Base-by-base conservation (phyloP, 2,888 invertebrate species). In the Amphipoea oculea region DNA sequence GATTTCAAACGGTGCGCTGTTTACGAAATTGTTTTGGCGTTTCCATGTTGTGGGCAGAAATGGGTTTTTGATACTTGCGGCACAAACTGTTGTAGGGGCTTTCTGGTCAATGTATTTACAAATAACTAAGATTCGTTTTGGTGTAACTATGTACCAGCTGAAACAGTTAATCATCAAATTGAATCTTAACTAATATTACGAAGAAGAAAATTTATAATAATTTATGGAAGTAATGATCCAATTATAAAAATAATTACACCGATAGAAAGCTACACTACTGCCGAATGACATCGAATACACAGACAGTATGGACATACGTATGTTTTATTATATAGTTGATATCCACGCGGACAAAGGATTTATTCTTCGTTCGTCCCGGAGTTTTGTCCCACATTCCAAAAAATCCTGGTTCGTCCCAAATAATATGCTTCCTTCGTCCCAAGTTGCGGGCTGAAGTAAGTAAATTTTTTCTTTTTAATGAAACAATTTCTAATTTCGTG, bases 1-100 rank as follows among this genome's bases (percentile, higher is more conserved):
- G 88, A 88, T 84, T 79, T 82, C 70, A 82, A 88, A 81, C 71
- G 60, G 29, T 73, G 48, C 66, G 42, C 68, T 81, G 63, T 79
- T 74, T 76, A 69, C 62, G 48, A 73, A 66, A 77, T 74, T 73
- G 67, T 77, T 82, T 81, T 65, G 63, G 17, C 14, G 68, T 71
- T 79, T 68, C 54, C 11, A 77, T 81, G 60, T 81, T 60, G n/a
- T 74, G n/a, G 48, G 12, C 29, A 45, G 14, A 42, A 6, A 54
- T 17, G 29, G 23, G 4, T 51, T 66, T 57, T 63, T 36, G 29
- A 51, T 29, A 36, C 9, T 65, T 45, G 36, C 14, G 29, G 0
- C 12, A 14, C 36, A 40, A 14, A n/a, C 6, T 29, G 5, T 62
- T 62, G 60, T 60, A 45, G 0, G 23, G 11, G 5, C 23, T 23